Evolutionary conservation across 2,888 invertebrate species (phyloP).

Genomic region (Leucophenga montana): DNA sequence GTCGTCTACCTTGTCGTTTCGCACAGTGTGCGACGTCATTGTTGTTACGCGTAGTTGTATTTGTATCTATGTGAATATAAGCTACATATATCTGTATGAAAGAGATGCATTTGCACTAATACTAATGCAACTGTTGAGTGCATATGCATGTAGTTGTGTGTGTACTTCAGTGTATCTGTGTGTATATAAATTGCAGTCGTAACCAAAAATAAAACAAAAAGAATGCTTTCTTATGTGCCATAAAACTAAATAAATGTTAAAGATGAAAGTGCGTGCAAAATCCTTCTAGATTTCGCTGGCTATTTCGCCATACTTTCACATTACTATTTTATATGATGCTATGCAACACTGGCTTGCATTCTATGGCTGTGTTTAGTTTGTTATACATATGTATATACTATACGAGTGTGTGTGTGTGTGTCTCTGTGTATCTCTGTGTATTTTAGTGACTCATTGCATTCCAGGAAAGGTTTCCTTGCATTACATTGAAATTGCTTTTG

Average conservation of each 20-base stretch:
- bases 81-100: too few species aligned
- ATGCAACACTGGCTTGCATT: too few species aligned
- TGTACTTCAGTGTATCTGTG: neutral
- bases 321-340: too few species aligned
- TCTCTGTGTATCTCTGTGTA: neutral
- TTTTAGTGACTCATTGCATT: neutral
- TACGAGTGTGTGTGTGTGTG: constrained; percentile 1
- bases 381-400: too few species aligned
- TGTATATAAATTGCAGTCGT: neutral
- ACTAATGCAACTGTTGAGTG: neutral
- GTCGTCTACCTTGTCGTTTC: constrained; percentile 53
- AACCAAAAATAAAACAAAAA: too few species aligned
- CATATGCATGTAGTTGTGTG: constrained; percentile 24
- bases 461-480: neutral
- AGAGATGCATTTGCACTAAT: too few species aligned
- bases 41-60: constrained; percentile 29
- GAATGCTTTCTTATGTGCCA: too few species aligned
- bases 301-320: too few species aligned
- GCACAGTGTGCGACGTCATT: constrained; percentile 49
- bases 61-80: neutral
- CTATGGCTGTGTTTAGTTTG: too few species aligned
- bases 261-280: too few species aligned
- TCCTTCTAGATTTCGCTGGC: too few species aligned
- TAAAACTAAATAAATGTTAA: too few species aligned
- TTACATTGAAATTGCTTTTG: constrained; percentile 7